phyloP scores from a whole-genome alignment of 2,797 vertebrate species.

The Ciconia nigra region DNA sequence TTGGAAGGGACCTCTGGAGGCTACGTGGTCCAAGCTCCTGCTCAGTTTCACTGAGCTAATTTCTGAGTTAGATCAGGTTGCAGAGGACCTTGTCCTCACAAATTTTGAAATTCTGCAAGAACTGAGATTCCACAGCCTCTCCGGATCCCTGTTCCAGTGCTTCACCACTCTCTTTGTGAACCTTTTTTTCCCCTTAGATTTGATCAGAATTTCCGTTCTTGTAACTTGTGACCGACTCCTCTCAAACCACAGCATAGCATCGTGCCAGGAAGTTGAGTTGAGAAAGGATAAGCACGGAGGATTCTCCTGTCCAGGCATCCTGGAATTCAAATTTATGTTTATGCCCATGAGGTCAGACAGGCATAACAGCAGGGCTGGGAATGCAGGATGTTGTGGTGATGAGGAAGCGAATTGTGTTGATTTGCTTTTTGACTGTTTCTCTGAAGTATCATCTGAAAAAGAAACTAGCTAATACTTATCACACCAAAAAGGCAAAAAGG shows the following conservation, averaged over 20 bases:
- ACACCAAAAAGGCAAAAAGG: background rate
- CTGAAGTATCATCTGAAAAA: background rate
- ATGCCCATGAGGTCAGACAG: background rate
- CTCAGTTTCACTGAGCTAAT: background rate
- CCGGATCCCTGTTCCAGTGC: background rate
- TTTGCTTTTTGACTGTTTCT: background rate
- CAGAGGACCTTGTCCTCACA: background rate
- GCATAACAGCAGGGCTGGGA: background rate
- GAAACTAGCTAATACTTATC: background rate
- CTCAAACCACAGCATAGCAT: background rate
- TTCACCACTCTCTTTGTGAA: background rate
- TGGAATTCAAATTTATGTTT: background rate
- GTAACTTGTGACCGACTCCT: background rate
- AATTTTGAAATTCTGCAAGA: background rate
- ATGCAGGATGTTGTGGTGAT: background rate
- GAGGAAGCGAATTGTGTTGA: background rate
- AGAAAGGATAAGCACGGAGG: background rate
- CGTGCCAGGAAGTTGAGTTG: background rate
- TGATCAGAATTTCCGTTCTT: background rate
- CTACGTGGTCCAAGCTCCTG: background rate
- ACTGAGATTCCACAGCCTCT: background rate
- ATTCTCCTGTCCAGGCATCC: background rate
- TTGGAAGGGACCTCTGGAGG: background rate
- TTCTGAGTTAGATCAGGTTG: background rate
- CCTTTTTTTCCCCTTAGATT: background rate